A percentile compares a stretch with the other conserved stretches of the same genome.
Evolutionary conservation across 2,113 vertebrate species (phyloP).

Genomic region (Corythaeola cristata): DNA sequence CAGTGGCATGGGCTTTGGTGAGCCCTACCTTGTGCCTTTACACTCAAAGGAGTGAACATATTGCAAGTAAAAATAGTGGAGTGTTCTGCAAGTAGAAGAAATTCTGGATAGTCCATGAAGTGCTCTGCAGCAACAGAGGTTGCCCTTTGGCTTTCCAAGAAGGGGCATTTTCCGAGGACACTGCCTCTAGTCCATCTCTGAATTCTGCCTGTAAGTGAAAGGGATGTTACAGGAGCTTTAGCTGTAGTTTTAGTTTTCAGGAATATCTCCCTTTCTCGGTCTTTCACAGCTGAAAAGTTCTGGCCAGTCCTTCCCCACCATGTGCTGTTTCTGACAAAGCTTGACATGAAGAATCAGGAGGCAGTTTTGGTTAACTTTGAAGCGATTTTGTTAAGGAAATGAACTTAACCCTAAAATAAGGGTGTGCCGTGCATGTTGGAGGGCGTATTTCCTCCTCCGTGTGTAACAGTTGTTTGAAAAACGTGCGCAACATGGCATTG

Average conservation of each 20-base stretch:
- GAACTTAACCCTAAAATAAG: neutral
- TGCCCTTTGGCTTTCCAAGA: neutral
- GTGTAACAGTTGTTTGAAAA: neutral
- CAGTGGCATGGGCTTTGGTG: neutral
- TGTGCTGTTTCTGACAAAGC: neutral
- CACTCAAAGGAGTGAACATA: neutral
- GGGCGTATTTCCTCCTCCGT: neutral
- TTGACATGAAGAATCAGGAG: too few relatives aligned
- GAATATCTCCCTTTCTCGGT: neutral
- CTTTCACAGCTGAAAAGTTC: neutral
- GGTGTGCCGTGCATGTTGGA: accelerated
- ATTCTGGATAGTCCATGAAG: neutral
- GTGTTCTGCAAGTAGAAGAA: neutral
- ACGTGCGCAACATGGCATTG: too few relatives aligned
- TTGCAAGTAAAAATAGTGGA: neutral
- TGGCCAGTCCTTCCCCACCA: neutral
- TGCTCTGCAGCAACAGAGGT: neutral
- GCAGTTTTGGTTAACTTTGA: too few relatives aligned
- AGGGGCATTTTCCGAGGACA: neutral
- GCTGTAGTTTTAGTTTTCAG: neutral
- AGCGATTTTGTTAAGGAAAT: neutral
- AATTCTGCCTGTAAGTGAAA: neutral
- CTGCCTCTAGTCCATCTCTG: neutral
- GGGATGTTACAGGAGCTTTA: neutral
- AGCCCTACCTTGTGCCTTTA: neutral